Evolutionary conservation across 1,140 invertebrate genomes (phyloP).

Genomic region (Hyposmocoma kahamanoa): DNA sequence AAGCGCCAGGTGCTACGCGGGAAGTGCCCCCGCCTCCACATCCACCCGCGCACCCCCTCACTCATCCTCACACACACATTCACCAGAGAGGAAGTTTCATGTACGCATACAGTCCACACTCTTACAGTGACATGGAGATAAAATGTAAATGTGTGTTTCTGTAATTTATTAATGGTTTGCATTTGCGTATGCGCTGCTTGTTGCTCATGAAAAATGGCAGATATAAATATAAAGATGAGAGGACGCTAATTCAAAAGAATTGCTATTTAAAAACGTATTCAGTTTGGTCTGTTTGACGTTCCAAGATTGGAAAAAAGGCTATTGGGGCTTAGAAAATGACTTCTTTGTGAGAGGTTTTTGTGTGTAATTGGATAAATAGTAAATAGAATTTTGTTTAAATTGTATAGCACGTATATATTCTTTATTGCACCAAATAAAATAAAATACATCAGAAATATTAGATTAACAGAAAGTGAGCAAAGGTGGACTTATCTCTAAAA

Average conservation of each 20-base stretch:
- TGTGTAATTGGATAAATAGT: too few relatives aligned
- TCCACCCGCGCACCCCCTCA: slow-evolving; percentile 13
- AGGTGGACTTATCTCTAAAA: too few relatives aligned
- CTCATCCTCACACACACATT: slow-evolving; percentile 24
- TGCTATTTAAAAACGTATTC: slow-evolving; percentile 22
- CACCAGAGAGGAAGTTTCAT: slow-evolving; percentile 32
- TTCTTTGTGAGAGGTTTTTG: background rate
- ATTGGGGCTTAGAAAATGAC: slow-evolving; percentile 29
- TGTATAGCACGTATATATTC: too few relatives aligned
- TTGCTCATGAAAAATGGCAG: slow-evolving; percentile 46
- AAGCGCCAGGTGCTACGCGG: slow-evolving; percentile 65
- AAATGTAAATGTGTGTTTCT: slow-evolving; percentile 42
- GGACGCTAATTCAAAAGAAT: slow-evolving; percentile 40
- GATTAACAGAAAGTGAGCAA: too few relatives aligned
- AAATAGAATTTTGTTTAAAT: too few relatives aligned
- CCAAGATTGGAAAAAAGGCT: slow-evolving; percentile 37
- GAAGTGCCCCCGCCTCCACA: slow-evolving; percentile 39
- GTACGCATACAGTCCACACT: slow-evolving; percentile 22
- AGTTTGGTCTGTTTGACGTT: slow-evolving; percentile 17
- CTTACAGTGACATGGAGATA: slow-evolving; percentile 38
- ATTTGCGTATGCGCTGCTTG: slow-evolving; percentile 49
- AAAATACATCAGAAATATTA: too few relatives aligned
- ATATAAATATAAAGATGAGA: slow-evolving; percentile 47
- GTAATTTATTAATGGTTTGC: slow-evolving; percentile 56
- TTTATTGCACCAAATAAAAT: too few relatives aligned